Evolutionary conservation across 2,888 invertebrate species (phyloP).

Genomic region (Hemistola chrysoprasaria): DNA sequence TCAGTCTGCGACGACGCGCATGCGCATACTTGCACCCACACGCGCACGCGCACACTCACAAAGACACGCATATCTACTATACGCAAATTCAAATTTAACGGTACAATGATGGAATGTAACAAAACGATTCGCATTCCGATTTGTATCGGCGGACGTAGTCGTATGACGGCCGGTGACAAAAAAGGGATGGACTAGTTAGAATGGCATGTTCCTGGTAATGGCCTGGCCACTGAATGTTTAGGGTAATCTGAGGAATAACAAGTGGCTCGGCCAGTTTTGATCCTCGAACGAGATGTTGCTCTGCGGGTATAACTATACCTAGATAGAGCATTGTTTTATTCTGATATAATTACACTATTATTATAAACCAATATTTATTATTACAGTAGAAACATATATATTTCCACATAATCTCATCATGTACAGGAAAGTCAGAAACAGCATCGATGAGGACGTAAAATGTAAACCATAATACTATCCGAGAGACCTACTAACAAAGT

Average conservation of each 20-base stretch:
- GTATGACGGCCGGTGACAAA: constrained; percentile 55
- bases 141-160: constrained; percentile 47
- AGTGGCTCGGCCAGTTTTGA: constrained; percentile 9
- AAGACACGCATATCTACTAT: constrained; percentile 33
- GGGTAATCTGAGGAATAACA: constrained; percentile 30
- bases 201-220: constrained; percentile 55
- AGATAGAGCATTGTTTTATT: no score
- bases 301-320: no score
- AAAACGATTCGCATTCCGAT: constrained; percentile 66
- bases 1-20: constrained; percentile 77
- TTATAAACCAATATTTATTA: no score
- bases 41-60: constrained; percentile 34
- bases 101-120: constrained; percentile 69
- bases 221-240: constrained; percentile 34
- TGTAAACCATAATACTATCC: no score
- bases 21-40: constrained; percentile 51
- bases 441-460: no score
- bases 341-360: no score
- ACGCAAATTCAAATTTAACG: constrained; percentile 76
- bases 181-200: constrained; percentile 61
- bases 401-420: no score
- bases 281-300: background rate
- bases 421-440: no score
- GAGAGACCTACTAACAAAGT: no score
- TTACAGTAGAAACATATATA: no score